Percentiles rank a stretch among this genome's conserved stretches.
Evolutionary conservation across 2,888 invertebrate species (phyloP).

Genomic region (Neelides folsomi): DNA sequence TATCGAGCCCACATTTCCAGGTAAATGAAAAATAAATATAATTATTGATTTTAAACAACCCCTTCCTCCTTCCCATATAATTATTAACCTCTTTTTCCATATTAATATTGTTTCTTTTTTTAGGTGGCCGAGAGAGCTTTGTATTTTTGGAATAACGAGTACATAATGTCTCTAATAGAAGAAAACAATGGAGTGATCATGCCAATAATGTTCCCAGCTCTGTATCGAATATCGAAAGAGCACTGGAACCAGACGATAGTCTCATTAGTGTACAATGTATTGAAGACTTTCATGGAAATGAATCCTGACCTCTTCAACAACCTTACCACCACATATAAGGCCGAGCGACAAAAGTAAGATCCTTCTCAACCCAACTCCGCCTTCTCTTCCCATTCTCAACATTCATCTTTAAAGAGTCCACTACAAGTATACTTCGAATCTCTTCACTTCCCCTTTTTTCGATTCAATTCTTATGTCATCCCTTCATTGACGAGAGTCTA

Average conservation of each 20-base stretch:
- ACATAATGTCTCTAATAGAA: conserved; percentile 96
- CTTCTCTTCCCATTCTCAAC: conserved; percentile 2
- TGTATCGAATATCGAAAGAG: conserved; percentile 97
- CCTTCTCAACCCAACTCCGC: background rate
- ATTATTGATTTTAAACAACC: background rate
- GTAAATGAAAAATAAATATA: conserved; percentile 42
- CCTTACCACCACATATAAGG: conserved; percentile 95
- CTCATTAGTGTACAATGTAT: conserved; percentile 97
- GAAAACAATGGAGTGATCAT: conserved; percentile 96
- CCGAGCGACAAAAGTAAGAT: conserved; percentile 93
- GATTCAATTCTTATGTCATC: background rate
- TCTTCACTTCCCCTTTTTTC: background rate
- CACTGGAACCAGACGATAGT: conserved; percentile 99
- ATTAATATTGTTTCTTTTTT: conserved; percentile 32
- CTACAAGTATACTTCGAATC: conserved; percentile 3
- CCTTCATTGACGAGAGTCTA: too few species aligned
- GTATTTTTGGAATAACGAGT: conserved; percentile 99
- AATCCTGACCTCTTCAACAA: conserved; percentile 99
- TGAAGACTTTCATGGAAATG: conserved; percentile 99
- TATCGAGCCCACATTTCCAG: conserved; percentile 99
- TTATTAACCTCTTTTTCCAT: too few species aligned
- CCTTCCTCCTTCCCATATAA: too few species aligned
- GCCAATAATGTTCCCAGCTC: conserved; percentile 99
- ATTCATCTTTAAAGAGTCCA: background rate
- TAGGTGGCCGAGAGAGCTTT: conserved; percentile 97